Percentiles rank a stretch among this genome's conserved stretches.
Evolutionary conservation across 2,888 invertebrate species (phyloP).

Genomic region (Latrodectus hesperus): DNA sequence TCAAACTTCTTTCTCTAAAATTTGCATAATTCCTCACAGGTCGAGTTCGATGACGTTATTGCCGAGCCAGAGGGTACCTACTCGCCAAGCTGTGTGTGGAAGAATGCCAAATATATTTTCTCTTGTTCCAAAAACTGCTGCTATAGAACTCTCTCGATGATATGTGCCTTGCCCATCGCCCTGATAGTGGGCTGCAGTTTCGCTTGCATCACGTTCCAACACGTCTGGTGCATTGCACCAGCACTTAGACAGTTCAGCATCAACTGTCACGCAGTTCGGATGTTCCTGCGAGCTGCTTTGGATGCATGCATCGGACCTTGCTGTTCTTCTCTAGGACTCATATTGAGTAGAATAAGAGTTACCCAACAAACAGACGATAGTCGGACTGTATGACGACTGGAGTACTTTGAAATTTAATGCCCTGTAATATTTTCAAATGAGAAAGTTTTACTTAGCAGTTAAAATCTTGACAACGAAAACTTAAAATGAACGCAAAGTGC

Average conservation of each 20-base stretch:
- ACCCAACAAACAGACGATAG: conserved; percentile 33
- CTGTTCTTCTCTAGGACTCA: conserved; percentile 80
- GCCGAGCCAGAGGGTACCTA: conserved; percentile 83
- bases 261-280: conserved; percentile 80
- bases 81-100: conserved; percentile 83
- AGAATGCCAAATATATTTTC: conserved; percentile 81
- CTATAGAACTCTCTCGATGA: conserved; percentile 81
- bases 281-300: conserved; percentile 79
- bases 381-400: conserved; percentile 22
- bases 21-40: conserved; percentile 75
- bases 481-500: no score
- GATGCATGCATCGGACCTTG: conserved; percentile 80
- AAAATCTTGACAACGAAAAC: no score
- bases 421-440: no score
- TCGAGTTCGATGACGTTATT: conserved; percentile 83
- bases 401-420: no score
- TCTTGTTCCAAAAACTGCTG: conserved; percentile 81
- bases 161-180: conserved; percentile 82
- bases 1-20: not conserved
- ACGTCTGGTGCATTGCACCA: conserved; percentile 85
- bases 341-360: conserved; percentile 75
- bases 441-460: no score
- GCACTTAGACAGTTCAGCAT: conserved; percentile 82
- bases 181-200: conserved; percentile 81
- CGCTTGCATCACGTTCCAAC: conserved; percentile 83